These are phyloP conservation scores for Physocephala rufipes DNA, from an alignment of 2,888 invertebrate species.

Conservation along the genomic window DNA sequence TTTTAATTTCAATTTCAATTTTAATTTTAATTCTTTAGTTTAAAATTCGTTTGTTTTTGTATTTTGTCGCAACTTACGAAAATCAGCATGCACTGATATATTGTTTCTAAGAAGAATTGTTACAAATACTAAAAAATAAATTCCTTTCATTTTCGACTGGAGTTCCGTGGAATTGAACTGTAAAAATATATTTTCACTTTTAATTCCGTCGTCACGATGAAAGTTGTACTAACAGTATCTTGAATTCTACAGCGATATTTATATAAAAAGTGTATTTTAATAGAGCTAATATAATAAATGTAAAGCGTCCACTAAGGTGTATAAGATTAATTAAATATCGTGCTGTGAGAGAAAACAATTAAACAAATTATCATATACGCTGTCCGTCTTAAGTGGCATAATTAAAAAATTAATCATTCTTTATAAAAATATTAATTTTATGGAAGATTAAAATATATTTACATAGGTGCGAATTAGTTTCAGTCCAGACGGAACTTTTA, in stretches of 20 bases:
- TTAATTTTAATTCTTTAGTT: background rate
- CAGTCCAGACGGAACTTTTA: too few relatives aligned
- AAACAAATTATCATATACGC: too few relatives aligned
- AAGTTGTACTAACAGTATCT: constrained; percentile 33
- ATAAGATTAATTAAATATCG: background rate
- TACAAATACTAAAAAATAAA: constrained; percentile 27
- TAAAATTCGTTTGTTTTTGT: background rate
- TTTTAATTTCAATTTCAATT: background rate
- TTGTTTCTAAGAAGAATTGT: constrained; percentile 19
- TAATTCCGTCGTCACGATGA: background rate
- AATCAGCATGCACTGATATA: constrained; percentile 36
- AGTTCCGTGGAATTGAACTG: background rate
- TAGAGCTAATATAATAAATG: background rate
- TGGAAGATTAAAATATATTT: too few relatives aligned
- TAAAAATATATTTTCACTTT: background rate
- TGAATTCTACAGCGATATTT: constrained; percentile 22
- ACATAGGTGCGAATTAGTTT: too few relatives aligned
- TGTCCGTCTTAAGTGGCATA: too few relatives aligned
- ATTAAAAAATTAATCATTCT: too few relatives aligned
- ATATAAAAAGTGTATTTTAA: constrained; percentile 28
- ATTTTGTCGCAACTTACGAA: constrained; percentile 43
- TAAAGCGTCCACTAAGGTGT: background rate
- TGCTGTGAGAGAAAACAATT: too few relatives aligned
- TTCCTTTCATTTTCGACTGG: constrained; percentile 36
- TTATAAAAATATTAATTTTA: too few relatives aligned